These are phyloP conservation scores for Cynopterus sphinx DNA, from an alignment of 2,797 vertebrate genomes.

Conservation along the genomic window DNA sequence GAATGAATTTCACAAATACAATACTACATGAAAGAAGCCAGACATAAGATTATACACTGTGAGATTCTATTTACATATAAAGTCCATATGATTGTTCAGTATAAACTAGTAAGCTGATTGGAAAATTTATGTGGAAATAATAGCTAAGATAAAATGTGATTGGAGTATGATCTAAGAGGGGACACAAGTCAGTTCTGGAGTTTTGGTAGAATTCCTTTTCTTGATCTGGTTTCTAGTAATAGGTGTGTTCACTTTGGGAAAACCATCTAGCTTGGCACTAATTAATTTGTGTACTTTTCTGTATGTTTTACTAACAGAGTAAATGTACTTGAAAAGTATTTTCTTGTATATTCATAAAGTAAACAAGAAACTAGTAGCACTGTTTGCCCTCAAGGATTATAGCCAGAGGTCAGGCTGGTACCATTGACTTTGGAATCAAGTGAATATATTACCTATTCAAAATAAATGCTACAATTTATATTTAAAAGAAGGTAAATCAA, in stretches of 20 bases:
- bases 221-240: background rate
- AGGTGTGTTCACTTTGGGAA: background rate
- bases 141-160: background rate
- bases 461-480: background rate
- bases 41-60: background rate
- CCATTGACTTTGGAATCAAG: constrained; percentile 1
- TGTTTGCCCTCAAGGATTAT: background rate
- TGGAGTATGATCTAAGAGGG: background rate
- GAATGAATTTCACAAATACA: background rate
- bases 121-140: constrained; percentile 1
- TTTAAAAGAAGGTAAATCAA: background rate
- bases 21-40: background rate
- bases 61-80: background rate
- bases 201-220: background rate
- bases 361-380: background rate
- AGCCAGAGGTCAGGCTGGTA: background rate
- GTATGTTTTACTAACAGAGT: background rate
- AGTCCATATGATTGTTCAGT: background rate
- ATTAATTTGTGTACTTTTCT: background rate
- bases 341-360: background rate
- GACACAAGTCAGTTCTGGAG: background rate
- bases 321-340: background rate
- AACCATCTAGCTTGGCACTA: background rate
- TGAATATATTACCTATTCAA: background rate
- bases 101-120: background rate